phyloP scores from a whole-genome alignment of 2,797 vertebrate genomes.

The Acrocephalus scirpaceus region DNA sequence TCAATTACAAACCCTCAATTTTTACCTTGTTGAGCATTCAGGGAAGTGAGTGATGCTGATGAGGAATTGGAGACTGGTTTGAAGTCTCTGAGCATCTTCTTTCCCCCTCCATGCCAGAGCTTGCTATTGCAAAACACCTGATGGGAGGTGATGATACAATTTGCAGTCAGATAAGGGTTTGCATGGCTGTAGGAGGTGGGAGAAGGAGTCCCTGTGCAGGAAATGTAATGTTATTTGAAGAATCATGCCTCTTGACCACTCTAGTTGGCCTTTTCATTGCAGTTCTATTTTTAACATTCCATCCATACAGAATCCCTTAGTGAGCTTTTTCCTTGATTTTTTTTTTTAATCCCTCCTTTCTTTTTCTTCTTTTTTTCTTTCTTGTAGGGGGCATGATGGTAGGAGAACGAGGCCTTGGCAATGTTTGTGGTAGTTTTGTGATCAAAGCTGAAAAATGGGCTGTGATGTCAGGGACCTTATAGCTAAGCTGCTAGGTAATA shows the following conservation, averaged over 20 bases:
- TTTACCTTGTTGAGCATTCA: neutral
- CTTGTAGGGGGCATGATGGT: neutral
- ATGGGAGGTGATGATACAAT: neutral
- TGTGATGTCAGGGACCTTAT: neutral
- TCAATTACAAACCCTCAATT: neutral
- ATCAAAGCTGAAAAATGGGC: neutral
- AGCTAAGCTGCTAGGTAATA: neutral
- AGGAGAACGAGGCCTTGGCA: neutral
- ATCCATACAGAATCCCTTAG: neutral
- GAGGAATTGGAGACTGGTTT: neutral
- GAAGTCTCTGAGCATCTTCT: neutral
- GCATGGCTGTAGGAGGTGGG: neutral
- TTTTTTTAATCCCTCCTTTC: rapidly evolving
- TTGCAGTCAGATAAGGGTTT: conserved; percentile 10
- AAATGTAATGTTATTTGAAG: neutral
- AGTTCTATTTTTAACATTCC: neutral
- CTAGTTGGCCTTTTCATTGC: neutral
- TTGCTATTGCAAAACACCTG: neutral
- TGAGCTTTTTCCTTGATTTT: neutral
- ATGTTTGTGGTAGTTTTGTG: neutral
- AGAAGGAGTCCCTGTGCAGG: neutral
- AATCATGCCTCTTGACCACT: neutral
- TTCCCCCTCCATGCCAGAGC: neutral
- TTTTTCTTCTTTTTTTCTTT: no score
- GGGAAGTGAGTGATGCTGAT: neutral